These are phyloP conservation scores for Fistularia commersonii DNA, from an alignment of 2,797 vertebrate genomes.

Conservation along the genomic window DNA sequence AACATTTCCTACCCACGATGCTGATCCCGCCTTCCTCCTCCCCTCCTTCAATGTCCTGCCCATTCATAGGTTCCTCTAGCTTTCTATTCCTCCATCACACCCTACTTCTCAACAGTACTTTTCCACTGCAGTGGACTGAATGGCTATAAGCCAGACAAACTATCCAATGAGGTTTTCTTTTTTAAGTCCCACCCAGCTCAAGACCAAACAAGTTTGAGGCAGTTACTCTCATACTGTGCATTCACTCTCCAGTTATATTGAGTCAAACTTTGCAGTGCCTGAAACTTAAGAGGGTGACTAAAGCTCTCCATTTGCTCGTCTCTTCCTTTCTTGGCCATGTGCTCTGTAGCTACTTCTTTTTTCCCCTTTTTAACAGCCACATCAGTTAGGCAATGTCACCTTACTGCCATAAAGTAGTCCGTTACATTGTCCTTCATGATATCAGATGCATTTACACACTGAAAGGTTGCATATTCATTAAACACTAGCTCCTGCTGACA, in stretches of 20 bases:
- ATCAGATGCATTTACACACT: conserved; percentile 16
- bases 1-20: background rate
- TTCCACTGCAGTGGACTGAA: conserved; percentile 53
- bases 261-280: background rate
- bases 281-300: background rate
- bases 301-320: background rate
- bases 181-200: background rate
- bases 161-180: conserved; percentile 21
- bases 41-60: conserved; percentile 5
- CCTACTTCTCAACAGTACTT: conserved; percentile 37
- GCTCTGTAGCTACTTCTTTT: background rate
- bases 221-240: background rate
- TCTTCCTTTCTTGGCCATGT: background rate
- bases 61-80: conserved; percentile 25
- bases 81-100: conserved; percentile 23
- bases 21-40: conserved; percentile 6
- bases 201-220: background rate
- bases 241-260: background rate
- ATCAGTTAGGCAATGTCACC: conserved; percentile 8
- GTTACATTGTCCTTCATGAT: conserved; percentile 32
- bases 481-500: conserved; percentile 20
- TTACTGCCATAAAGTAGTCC: conserved; percentile 23
- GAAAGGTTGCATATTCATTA: conserved; percentile 16
- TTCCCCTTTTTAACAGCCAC: conserved; percentile 2
- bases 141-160: conserved; percentile 36